Evolutionary conservation across 1,140 invertebrate species (phyloP), one percentile per base, ranked within the genome.

Genomic region (Lithobius niger): DNA sequence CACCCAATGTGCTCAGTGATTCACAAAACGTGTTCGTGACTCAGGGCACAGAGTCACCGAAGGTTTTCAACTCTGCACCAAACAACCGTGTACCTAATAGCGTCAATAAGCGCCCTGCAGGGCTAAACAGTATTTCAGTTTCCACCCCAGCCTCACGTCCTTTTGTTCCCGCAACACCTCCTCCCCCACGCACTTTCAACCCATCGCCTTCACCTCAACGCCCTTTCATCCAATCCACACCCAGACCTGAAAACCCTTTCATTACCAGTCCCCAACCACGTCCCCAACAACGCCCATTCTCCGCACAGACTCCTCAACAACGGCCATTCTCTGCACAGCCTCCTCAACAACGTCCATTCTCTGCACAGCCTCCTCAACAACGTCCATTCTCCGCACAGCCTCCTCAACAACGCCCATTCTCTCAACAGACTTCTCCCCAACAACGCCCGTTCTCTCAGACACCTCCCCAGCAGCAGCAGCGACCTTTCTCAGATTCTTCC

Each of bases 11-110:
- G 3, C 48, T 27, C 24, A 50, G 48, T 26, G 48, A 50, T 26
- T 50, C 48, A 3, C 48, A 26, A 4, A 50, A 50, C 24, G 48
- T 50, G 4, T 50, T 50, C 13, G 48, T 50, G 4, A 50, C 48
- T 16, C 6, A 21, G n/a, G 31, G 31, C 16, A 45, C 4, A 21
- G 43, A 45, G 3, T 16, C 43, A 16, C 43, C 43, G n/a, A 36
- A 36, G n/a, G 31, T 36, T n/a, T n/a, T n/a, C n/a, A n/a, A n/a
- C n/a, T n/a, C n/a, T n/a, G 31, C 31, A 36, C n/a, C 31, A n/a
- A 10, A 10, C 31, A 36, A 36, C n/a, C 31, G 31, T n/a, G n/a
- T 36, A 6, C n/a, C 31, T 36, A 36, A 36, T n/a, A 36, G n/a
- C 31, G 31, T 6, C n/a, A n/a, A n/a, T n/a, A n/a, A n/a, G n/a